These are phyloP conservation scores for Drosophila pandora DNA, from an alignment of 1,140 invertebrate genomes.

Conservation along the genomic window DNA sequence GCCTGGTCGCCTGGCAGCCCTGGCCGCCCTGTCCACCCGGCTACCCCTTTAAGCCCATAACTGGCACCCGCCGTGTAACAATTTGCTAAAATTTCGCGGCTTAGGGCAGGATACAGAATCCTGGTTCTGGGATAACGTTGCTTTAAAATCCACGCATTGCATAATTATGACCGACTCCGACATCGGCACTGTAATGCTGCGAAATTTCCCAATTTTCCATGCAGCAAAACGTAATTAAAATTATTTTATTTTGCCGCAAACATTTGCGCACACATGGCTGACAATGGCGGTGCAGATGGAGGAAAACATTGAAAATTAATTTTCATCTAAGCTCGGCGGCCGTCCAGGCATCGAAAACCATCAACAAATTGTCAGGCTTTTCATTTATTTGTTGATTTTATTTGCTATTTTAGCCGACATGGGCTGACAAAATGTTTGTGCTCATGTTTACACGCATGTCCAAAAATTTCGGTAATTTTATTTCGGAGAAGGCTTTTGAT, in stretches of 20 bases:
- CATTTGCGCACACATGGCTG: constrained; percentile 12
- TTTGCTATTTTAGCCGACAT: constrained; percentile 49
- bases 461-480: constrained; percentile 22
- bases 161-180: constrained; percentile 66
- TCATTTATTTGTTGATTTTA: constrained; percentile 67
- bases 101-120: constrained; percentile 57
- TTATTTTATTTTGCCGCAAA: constrained; percentile 50
- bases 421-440: constrained; percentile 40
- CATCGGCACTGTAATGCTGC: constrained; percentile 17
- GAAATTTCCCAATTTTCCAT: constrained; percentile 58
- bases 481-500: not conserved
- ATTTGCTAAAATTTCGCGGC: constrained; percentile 64
- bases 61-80: constrained; percentile 22
- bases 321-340: constrained; percentile 50
- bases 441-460: constrained; percentile 54
- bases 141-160: constrained; percentile 45
- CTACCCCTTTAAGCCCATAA: not conserved
- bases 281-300: constrained; percentile 14
- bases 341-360: constrained; percentile 44
- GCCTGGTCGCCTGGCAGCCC: constrained; percentile 19
- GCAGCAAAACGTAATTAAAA: constrained; percentile 63
- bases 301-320: constrained; percentile 70
- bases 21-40: constrained; percentile 4
- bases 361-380: constrained; percentile 74
- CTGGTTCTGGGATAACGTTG: constrained; percentile 25